Evolutionary conservation across 2,797 vertebrate species (phyloP).

Genomic region (Periparus ater): DNA sequence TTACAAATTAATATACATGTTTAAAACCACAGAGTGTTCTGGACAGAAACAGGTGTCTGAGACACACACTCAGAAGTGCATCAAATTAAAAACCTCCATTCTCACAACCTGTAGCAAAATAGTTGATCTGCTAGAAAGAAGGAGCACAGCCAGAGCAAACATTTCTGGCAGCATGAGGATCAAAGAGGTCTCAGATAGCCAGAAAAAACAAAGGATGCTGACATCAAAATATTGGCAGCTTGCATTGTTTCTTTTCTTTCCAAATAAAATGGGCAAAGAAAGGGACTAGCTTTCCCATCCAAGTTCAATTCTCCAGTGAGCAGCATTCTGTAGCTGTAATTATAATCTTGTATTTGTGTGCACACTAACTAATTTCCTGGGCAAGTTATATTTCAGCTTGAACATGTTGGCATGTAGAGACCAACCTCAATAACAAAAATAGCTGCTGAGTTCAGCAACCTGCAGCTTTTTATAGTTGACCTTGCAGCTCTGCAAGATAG

Average conservation of each 20-base stretch:
- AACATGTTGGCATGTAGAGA: constrained; percentile 21
- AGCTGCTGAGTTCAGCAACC: constrained; percentile 61
- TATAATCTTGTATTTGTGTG: constrained; percentile 55
- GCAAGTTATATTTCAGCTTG: constrained; percentile 43
- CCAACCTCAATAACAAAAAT: constrained; percentile 60
- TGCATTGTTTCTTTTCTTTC: constrained; percentile 48
- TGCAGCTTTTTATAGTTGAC: constrained; percentile 62
- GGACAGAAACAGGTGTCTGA: not conserved
- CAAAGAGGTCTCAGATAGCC: constrained; percentile 51
- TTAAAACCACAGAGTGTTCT: not conserved
- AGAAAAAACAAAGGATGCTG: constrained; percentile 58
- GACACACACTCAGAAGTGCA: not conserved
- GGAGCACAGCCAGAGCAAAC: constrained; percentile 35
- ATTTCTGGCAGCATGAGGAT: constrained; percentile 37
- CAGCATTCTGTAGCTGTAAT: constrained; percentile 62
- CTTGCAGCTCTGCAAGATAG: constrained; percentile 40
- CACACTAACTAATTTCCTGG: constrained; percentile 56
- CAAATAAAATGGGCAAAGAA: constrained; percentile 61
- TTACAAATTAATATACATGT: not conserved
- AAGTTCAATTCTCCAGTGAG: constrained; percentile 46
- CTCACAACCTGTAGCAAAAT: constrained; percentile 30
- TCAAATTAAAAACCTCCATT: constrained; percentile 1
- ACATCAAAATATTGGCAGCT: constrained; percentile 68
- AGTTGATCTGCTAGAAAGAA: not conserved
- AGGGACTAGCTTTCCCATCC: constrained; percentile 36